Evolutionary conservation across 92 coral and sea anemone genomes (phyloP).

Genomic region (Diadumene lineata): DNA sequence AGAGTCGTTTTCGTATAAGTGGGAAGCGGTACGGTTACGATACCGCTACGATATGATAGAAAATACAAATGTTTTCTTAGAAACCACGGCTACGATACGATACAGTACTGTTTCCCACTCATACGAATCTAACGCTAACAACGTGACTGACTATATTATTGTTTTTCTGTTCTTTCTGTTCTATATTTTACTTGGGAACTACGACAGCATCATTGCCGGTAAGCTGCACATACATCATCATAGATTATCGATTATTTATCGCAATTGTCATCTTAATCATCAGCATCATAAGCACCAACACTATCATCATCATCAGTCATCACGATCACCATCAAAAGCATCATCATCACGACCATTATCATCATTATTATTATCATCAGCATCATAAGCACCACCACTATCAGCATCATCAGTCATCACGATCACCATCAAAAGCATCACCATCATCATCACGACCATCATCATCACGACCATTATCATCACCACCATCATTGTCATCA

Average conservation of each 20-base stretch:
- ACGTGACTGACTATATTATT: too few relatives aligned
- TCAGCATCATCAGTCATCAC: background rate
- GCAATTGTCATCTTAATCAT: too few relatives aligned
- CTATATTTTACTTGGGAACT: background rate
- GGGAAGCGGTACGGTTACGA: too few relatives aligned
- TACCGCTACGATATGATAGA: too few relatives aligned
- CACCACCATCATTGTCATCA: background rate
- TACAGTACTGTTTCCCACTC: too few relatives aligned
- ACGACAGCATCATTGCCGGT: constrained; percentile 8
- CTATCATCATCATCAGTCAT: too few relatives aligned
- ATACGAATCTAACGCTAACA: too few relatives aligned
- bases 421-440: constrained; percentile 20
- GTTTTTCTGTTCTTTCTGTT: background rate
- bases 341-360: constrained; percentile 50
- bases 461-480: background rate
- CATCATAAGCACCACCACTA: background rate
- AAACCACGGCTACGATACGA: too few relatives aligned
- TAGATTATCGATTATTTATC: too few relatives aligned
- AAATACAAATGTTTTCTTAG: too few relatives aligned
- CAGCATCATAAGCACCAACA: too few relatives aligned
- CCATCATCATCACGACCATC: constrained; percentile 42
- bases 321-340: background rate
- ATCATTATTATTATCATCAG: background rate
- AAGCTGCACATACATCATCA: background rate
- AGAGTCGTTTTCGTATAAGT: too few relatives aligned